Percentiles rank a stretch among this genome's conserved stretches.
Conservation (phyloP, 2,888 invertebrate genomes). For the Eristalis arbustorum region DNA sequence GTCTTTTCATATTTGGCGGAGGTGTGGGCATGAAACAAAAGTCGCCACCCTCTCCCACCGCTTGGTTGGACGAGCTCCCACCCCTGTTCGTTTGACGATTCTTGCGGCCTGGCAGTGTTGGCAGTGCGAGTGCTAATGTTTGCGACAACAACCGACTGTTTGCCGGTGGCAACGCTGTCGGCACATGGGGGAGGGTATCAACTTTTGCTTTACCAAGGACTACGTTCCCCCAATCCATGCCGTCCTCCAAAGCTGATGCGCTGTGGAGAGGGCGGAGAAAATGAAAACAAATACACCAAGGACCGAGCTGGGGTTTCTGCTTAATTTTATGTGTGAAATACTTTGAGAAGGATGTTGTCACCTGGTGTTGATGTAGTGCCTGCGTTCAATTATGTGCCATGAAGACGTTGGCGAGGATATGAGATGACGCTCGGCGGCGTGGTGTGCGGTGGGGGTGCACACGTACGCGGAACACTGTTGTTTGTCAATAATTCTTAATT, state of each 20-base stretch:
- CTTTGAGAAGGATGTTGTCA: slow-evolving; percentile 46
- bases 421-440: neutral
- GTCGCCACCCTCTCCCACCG: neutral
- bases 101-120: neutral
- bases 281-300: slow-evolving; percentile 28
- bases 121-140: neutral
- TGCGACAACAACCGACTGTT: no score
- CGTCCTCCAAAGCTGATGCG: no score
- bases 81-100: slow-evolving; percentile 29
- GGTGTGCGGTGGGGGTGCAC: neutral
- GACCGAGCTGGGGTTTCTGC: slow-evolving; percentile 12
- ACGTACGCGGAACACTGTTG: neutral
- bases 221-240: neutral
- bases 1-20: neutral
- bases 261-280: neutral
- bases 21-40: slow-evolving; percentile 3
- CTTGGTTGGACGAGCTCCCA: slow-evolving; percentile 12
- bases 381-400: slow-evolving; percentile 28
- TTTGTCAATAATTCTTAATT: slow-evolving; percentile 57
- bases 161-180: neutral
- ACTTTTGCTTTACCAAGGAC: slow-evolving; percentile 31
- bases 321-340: slow-evolving; percentile 19
- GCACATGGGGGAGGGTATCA: slow-evolving; percentile 9
- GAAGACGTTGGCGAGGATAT: slow-evolving; percentile 17
- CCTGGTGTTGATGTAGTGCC: slow-evolving; percentile 32